Evolutionary conservation across 1,140 invertebrate genomes (phyloP).

Genomic region (Muscidifurax raptorellus): DNA sequence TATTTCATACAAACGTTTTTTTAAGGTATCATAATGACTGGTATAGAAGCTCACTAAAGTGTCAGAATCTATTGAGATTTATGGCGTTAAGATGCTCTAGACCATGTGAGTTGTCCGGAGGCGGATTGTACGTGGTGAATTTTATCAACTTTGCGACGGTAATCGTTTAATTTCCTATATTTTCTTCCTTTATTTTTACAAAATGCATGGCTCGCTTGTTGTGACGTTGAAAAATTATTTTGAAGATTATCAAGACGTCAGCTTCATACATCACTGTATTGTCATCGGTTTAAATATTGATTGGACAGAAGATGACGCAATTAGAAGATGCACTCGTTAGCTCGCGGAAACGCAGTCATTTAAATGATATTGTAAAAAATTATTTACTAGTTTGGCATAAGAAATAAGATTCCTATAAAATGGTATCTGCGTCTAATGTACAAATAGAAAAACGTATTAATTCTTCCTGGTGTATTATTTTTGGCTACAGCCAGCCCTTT

Average conservation of each 20-base stretch:
- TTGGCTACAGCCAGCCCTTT: too few relatives aligned
- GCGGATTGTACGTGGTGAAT: neutral
- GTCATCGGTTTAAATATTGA: neutral
- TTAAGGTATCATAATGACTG: neutral
- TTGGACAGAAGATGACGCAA: neutral
- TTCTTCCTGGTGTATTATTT: too few relatives aligned
- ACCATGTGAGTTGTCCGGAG: neutral
- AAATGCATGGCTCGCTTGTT: too few relatives aligned
- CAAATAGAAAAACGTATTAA: too few relatives aligned
- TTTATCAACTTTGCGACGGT: neutral
- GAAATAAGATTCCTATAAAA: too few relatives aligned
- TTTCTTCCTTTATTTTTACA: neutral
- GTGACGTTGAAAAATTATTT: too few relatives aligned
- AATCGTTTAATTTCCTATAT: neutral
- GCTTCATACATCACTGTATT: neutral
- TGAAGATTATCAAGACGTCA: neutral
- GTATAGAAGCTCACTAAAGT: neutral
- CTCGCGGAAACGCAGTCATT: too few relatives aligned
- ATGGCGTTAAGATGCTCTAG: neutral
- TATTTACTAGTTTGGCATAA: too few relatives aligned
- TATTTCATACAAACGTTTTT: too few relatives aligned
- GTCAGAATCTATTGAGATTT: slow-evolving; percentile 1
- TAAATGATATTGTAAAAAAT: too few relatives aligned
- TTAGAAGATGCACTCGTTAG: too few relatives aligned
- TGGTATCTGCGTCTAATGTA: too few relatives aligned